Percentiles rank a stretch among this genome's conserved stretches.
phyloP scores from a whole-genome alignment of 2,888 invertebrate genomes.

The Luffia ferchaultella region DNA sequence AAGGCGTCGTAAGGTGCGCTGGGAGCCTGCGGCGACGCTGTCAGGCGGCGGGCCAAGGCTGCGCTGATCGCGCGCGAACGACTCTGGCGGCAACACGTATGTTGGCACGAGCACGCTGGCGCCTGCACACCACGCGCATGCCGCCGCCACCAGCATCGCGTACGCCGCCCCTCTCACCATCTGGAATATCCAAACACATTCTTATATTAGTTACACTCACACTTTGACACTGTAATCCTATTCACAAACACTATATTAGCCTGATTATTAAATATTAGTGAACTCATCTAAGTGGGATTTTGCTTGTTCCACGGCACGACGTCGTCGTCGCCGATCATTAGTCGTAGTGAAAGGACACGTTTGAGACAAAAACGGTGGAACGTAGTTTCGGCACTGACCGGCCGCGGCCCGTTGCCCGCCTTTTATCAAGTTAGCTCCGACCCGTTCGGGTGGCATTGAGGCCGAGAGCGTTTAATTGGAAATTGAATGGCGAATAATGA shows the following conservation, averaged over 20 bases:
- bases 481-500: slow-evolving; percentile 57
- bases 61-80: slow-evolving; percentile 60
- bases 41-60: slow-evolving; percentile 42
- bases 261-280: slow-evolving; percentile 20
- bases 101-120: slow-evolving; percentile 61
- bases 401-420: slow-evolving; percentile 51
- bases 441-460: slow-evolving; percentile 52
- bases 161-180: slow-evolving; percentile 65
- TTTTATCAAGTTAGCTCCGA: slow-evolving; percentile 58
- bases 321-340: not conserved
- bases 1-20: slow-evolving; percentile 70
- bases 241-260: slow-evolving; percentile 5
- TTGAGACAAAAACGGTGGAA: slow-evolving; percentile 50
- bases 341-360: slow-evolving; percentile 53
- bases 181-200: slow-evolving; percentile 44
- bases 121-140: slow-evolving; percentile 41
- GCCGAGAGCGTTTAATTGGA: slow-evolving; percentile 62
- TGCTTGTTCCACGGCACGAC: slow-evolving; percentile 30
- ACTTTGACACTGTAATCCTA: slow-evolving; percentile 6
- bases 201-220: slow-evolving; percentile 16
- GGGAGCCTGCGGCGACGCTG: slow-evolving; percentile 37
- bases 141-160: slow-evolving; percentile 54
- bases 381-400: slow-evolving; percentile 47
- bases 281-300: slow-evolving; percentile 55
- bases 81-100: slow-evolving; percentile 61